These are phyloP conservation scores for Lates japonicus DNA, from an alignment of 2,797 vertebrate genomes.

Conservation along the genomic window DNA sequence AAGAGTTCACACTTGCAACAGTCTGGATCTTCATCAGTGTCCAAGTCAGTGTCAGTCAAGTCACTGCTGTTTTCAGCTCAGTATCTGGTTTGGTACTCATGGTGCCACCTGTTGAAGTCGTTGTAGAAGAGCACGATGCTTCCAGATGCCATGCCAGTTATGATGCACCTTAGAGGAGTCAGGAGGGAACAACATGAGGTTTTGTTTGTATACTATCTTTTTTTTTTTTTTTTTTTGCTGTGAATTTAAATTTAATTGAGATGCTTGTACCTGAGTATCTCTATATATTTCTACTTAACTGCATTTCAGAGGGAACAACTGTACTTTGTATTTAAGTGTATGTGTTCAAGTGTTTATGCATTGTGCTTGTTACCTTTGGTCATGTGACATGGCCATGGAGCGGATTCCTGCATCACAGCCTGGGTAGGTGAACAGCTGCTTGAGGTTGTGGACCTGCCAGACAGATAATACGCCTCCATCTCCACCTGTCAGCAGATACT, in stretches of 20 bases:
- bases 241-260: not conserved
- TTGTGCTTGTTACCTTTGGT: conserved; percentile 91
- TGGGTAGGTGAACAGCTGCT: conserved; percentile 94
- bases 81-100: conserved; percentile 97
- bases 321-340: not conserved
- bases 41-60: conserved; percentile 25
- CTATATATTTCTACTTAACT: not conserved
- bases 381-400: conserved; percentile 96
- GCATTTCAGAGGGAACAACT: not conserved
- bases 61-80: conserved; percentile 78
- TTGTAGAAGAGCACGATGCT: conserved; percentile 99
- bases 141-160: conserved; percentile 97
- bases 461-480: conserved; percentile 93
- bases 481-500: conserved; percentile 96
- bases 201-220: not conserved
- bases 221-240: not conserved
- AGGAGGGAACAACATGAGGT: not conserved
- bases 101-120: conserved; percentile 98
- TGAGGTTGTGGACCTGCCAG: conserved; percentile 93
- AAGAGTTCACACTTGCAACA: conserved; percentile 58
- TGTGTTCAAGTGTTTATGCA: not conserved
- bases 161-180: conserved; percentile 90
- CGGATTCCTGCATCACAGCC: conserved; percentile 97
- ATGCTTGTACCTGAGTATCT: not conserved
- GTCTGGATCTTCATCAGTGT: conserved; percentile 8